These are phyloP conservation scores for Acropora tenuis DNA, from an alignment of 64 coral and sea anemone genomes.

Conservation along the genomic window DNA sequence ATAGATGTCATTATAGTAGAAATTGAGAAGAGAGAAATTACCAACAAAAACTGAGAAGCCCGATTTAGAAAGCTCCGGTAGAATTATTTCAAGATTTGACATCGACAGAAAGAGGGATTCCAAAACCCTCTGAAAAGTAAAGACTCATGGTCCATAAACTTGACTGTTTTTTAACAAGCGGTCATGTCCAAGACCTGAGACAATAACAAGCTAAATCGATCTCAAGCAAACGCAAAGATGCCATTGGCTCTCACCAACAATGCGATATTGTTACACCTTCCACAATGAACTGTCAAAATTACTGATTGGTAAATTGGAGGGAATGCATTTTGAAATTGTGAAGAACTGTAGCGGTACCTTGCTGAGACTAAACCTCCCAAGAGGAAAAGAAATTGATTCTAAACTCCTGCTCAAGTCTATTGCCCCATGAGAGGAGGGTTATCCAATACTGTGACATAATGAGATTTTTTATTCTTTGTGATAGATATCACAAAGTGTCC, in stretches of 20 bases:
- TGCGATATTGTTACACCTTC: neutral
- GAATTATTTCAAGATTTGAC: conserved; percentile 53
- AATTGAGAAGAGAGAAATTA: conserved; percentile 50
- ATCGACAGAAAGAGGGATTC: conserved; percentile 56
- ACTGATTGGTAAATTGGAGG: conserved; percentile 64
- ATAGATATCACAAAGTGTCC: conserved; percentile 11
- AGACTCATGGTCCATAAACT: no score
- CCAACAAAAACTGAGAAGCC: conserved; percentile 63
- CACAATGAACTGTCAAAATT: conserved; percentile 28
- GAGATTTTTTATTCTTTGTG: conserved; percentile 45
- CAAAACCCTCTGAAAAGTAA: neutral
- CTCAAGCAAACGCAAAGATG: no score
- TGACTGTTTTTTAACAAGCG: no score
- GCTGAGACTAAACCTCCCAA: conserved; percentile 32
- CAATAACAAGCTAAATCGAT: no score
- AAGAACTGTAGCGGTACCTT: conserved; percentile 70
- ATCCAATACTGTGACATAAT: conserved; percentile 55
- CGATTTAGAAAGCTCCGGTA: conserved; percentile 13
- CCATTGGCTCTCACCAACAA: no score
- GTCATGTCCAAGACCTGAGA: no score
- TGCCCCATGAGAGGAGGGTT: conserved; percentile 63
- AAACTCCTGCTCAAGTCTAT: conserved; percentile 76
- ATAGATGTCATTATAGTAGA: conserved; percentile 60
- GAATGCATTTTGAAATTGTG: conserved; percentile 66
- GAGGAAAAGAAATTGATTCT: conserved; percentile 73